Evolutionary conservation across 1,140 invertebrate genomes (phyloP).

Genomic region (Panagrolaimus sp.): DNA sequence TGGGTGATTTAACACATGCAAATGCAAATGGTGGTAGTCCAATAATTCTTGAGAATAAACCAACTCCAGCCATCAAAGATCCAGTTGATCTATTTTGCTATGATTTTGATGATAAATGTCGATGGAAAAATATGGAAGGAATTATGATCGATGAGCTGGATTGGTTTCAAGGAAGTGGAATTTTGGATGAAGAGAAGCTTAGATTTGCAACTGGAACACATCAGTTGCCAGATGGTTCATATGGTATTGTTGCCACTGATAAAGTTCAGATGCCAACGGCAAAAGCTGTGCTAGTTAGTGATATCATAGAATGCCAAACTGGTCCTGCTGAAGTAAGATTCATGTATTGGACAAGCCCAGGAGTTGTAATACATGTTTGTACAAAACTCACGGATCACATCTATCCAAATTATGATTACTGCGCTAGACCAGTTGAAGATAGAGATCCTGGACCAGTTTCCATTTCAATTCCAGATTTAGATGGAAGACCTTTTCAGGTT

Average conservation of each 20-base stretch:
- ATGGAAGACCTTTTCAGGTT: constrained; percentile 47
- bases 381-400: constrained; percentile 33
- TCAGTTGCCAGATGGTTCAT: constrained; percentile 49
- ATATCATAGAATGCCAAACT: constrained; percentile 51
- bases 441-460: constrained; percentile 52
- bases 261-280: constrained; percentile 41
- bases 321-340: constrained; percentile 49
- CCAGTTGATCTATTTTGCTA: constrained; percentile 44
- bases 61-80: constrained; percentile 13
- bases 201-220: constrained; percentile 52
- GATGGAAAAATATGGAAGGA: constrained; percentile 56
- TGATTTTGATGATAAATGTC: constrained; percentile 52
- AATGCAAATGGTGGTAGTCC: neutral
- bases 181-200: constrained; percentile 45
- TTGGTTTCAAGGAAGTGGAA: constrained; percentile 52
- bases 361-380: constrained; percentile 47
- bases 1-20: neutral
- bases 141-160: constrained; percentile 55
- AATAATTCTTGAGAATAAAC: neutral
- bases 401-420: constrained; percentile 54
- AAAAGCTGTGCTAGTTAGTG: constrained; percentile 55
- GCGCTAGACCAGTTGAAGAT: constrained; percentile 43
- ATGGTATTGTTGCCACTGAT: constrained; percentile 52
- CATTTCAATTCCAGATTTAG: constrained; percentile 45
- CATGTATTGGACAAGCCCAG: constrained; percentile 55